phyloP scores from a whole-genome alignment of 2,888 invertebrate genomes.

The Orthonevra nobilis region DNA sequence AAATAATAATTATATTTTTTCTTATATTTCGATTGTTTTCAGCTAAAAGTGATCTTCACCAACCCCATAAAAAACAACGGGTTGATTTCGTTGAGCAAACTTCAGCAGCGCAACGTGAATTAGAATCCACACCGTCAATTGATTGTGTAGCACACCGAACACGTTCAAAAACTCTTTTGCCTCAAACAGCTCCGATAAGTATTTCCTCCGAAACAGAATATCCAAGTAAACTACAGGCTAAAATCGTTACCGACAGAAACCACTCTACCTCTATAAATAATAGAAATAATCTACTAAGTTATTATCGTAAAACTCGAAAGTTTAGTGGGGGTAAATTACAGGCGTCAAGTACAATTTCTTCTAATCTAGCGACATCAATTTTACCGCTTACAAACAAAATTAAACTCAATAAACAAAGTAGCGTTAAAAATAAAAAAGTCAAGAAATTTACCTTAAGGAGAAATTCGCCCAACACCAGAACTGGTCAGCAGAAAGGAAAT shows the following conservation, averaged over 20 bases:
- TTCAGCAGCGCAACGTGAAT: neutral
- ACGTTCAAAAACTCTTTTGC: slow-evolving; percentile 77
- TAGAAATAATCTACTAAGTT: slow-evolving; percentile 77
- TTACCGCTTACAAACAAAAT: slow-evolving; percentile 33
- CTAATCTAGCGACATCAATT: slow-evolving; percentile 38
- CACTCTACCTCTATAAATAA: slow-evolving; percentile 51
- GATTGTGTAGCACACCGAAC: slow-evolving; percentile 79
- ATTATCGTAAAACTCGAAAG: slow-evolving; percentile 79
- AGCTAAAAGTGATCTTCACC: slow-evolving; percentile 73
- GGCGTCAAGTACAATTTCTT: slow-evolving; percentile 15
- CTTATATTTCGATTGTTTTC: slow-evolving; percentile 31
- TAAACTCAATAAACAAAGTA: slow-evolving; percentile 4
- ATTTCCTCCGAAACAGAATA: neutral
- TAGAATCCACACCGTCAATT: neutral
- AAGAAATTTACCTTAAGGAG: neutral
- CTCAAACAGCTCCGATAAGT: slow-evolving; percentile 66
- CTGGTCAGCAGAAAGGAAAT: slow-evolving; percentile 5
- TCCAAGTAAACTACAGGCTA: neutral
- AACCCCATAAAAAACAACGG: slow-evolving; percentile 77
- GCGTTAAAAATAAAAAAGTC: slow-evolving; percentile 1
- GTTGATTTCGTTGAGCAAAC: neutral
- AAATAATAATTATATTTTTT: neutral
- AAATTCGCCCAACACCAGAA: too few species aligned
- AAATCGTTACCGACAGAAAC: slow-evolving; percentile 46
- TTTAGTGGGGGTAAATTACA: slow-evolving; percentile 74